A percentile compares a stretch with the other conserved stretches of the same genome.
These are phyloP conservation scores for Chrysocyon brachyurus DNA, from an alignment of 2,797 vertebrate genomes.

Conservation along the genomic window DNA sequence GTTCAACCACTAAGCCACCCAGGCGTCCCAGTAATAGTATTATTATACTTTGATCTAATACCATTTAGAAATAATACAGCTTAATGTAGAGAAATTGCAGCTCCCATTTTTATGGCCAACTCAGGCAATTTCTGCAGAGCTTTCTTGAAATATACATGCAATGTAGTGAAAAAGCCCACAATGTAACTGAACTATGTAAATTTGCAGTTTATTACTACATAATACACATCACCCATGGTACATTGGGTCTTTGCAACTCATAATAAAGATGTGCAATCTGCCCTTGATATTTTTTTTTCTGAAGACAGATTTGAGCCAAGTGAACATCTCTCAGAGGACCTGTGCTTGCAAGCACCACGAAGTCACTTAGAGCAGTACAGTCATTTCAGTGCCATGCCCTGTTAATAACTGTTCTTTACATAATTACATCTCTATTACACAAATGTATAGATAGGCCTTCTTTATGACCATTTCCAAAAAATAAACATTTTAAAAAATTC, in stretches of 20 bases:
- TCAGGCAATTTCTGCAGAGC: constrained; percentile 34
- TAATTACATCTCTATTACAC: neutral
- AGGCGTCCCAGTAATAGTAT: constrained; percentile 10
- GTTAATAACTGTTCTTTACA: neutral
- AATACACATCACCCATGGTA: constrained; percentile 16
- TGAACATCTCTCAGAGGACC: neutral
- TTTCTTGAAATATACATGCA: constrained; percentile 62
- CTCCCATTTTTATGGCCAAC: constrained; percentile 38
- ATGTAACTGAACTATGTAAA: constrained; percentile 9
- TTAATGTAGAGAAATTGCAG: constrained; percentile 55
- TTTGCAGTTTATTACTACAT: neutral
- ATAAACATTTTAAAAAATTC: constrained; percentile 57
- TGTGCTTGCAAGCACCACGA: neutral
- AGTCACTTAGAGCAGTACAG: neutral
- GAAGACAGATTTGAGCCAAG: constrained; percentile 10
- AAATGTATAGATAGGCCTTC: constrained; percentile 30
- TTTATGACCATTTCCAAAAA: constrained; percentile 70
- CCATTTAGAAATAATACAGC: constrained; percentile 55
- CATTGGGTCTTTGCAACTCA: neutral
- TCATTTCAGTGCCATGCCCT: neutral
- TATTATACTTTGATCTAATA: neutral
- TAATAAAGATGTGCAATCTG: constrained; percentile 13
- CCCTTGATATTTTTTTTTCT: neutral
- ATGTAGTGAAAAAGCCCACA: constrained; percentile 56
- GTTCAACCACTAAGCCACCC: too few species aligned